phyloP scores from a whole-genome alignment of 2,888 invertebrate species.

The Chymomyza procnemis region DNA sequence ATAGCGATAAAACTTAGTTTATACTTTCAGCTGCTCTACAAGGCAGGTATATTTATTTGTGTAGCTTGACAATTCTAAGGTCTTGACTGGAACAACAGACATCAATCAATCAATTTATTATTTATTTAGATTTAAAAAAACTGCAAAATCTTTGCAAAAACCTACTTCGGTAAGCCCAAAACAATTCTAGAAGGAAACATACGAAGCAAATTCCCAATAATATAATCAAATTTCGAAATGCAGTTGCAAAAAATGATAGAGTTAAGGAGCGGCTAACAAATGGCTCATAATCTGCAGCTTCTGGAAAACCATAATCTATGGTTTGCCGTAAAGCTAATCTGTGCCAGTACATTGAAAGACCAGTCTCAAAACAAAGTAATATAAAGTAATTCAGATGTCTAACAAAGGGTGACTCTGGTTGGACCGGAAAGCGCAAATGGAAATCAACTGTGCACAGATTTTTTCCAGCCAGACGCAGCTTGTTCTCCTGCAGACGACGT shows the following conservation, averaged over 20 bases:
- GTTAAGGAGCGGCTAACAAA: neutral
- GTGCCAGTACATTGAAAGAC: neutral
- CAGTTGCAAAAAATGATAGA: neutral
- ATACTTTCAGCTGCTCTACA: too few species aligned
- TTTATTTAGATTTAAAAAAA: too few species aligned
- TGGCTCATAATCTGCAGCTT: neutral
- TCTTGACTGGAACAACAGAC: too few species aligned
- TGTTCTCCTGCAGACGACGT: neutral
- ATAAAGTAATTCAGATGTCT: neutral
- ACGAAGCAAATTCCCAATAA: neutral
- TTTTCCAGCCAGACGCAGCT: neutral
- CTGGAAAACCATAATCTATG: neutral
- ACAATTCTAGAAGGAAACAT: neutral
- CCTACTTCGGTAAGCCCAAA: too few species aligned
- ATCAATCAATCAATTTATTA: too few species aligned
- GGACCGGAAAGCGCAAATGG: neutral
- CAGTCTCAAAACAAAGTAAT: neutral
- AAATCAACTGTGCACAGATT: slow-evolving; percentile 15
- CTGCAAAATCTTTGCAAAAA: too few species aligned
- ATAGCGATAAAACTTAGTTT: too few species aligned
- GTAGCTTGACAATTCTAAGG: too few species aligned
- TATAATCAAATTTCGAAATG: neutral
- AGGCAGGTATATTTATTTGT: too few species aligned
- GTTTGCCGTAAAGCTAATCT: neutral
- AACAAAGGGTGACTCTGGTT: neutral